These are phyloP conservation scores for Rotaria sp. DNA, from an alignment of 2,888 invertebrate species.

Conservation along the genomic window DNA sequence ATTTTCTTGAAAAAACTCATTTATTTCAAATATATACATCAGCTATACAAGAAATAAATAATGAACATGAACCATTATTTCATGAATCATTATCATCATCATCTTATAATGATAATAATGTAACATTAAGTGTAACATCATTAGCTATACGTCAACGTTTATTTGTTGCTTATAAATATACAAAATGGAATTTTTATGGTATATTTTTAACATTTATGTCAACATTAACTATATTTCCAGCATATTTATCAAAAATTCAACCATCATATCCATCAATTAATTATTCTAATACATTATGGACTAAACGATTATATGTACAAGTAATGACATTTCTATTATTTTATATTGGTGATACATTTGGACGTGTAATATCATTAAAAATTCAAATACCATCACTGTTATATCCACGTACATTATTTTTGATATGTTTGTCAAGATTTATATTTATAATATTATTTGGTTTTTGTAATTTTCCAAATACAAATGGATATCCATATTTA, in stretches of 20 bases:
- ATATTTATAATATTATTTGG: neutral
- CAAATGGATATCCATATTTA: neutral
- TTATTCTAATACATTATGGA: neutral
- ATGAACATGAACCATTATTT: neutral
- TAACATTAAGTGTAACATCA: neutral
- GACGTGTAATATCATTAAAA: neutral
- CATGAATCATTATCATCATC: neutral
- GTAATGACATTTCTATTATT: slow-evolving; percentile 21
- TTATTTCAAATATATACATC: neutral
- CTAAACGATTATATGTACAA: neutral
- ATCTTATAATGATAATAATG: neutral
- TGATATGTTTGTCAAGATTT: neutral
- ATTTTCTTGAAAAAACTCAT: neutral
- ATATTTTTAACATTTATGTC: neutral
- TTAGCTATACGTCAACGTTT: neutral
- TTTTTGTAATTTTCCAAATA: slow-evolving; percentile 15
- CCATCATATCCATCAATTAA: neutral
- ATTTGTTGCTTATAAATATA: neutral
- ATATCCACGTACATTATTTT: neutral
- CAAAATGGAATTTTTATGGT: neutral
- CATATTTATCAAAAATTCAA: neutral
- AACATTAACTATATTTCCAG: neutral
- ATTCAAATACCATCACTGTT: neutral
- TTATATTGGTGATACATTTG: neutral
- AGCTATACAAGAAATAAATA: neutral